Percentiles rank a stretch among this genome's conserved stretches.
Evolutionary conservation across 1,140 invertebrate species (phyloP).

Genomic region (Carposina sasakii): DNA sequence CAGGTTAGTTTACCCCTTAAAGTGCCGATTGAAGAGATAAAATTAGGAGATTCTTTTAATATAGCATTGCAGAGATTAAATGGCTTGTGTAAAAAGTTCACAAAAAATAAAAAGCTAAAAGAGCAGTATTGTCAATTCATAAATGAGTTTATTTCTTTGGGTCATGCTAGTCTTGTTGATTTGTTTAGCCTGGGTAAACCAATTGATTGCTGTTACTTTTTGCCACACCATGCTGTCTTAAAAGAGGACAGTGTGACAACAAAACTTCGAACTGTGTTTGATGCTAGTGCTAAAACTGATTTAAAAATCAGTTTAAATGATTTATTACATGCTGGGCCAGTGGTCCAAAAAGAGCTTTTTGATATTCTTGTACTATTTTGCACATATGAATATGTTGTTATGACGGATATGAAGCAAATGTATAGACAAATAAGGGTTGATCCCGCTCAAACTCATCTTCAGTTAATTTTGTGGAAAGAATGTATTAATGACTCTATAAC

Average conservation of each 20-base stretch:
- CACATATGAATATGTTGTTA: slow-evolving; percentile 8
- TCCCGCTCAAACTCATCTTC: slow-evolving; percentile 10
- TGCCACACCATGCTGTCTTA: slow-evolving; percentile 3
- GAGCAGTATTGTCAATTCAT: not conserved
- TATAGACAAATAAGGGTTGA: slow-evolving; percentile 10
- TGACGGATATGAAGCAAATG: slow-evolving; percentile 16
- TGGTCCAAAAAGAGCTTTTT: slow-evolving; percentile 11
- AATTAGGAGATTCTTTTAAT: not conserved
- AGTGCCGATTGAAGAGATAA: not conserved
- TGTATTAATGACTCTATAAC: not conserved
- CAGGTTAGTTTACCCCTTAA: slow-evolving; percentile 5
- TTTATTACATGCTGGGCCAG: slow-evolving; percentile 7
- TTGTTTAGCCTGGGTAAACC: not conserved
- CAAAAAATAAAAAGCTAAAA: not conserved
- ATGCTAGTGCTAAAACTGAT: not conserved
- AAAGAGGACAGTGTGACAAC: not conserved
- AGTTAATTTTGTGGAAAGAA: slow-evolving; percentile 13
- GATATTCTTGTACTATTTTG: slow-evolving; percentile 14
- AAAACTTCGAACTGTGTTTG: not conserved
- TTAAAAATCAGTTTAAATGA: not conserved
- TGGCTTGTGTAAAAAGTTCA: not conserved
- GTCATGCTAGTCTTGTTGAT: slow-evolving; percentile 2
- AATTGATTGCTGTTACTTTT: not conserved
- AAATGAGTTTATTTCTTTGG: not conserved
- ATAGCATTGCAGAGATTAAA: slow-evolving; percentile 5